Evolutionary conservation across 2,113 vertebrate species (phyloP), one percentile per base, ranked within the genome.

Genomic region (Thomomys bottae): DNA sequence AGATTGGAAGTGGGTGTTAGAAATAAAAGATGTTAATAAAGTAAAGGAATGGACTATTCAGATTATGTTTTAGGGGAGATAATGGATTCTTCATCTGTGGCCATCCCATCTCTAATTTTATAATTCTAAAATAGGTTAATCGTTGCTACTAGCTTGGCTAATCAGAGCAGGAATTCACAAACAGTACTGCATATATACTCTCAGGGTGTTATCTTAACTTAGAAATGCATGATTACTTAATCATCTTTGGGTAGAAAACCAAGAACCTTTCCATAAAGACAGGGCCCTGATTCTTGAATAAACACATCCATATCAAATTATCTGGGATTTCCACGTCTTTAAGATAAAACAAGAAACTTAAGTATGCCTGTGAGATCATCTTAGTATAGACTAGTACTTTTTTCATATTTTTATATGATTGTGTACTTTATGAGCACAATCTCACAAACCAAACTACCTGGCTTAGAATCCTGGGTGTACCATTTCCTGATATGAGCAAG

Each of bases 111-210:
- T 81, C 75, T 26, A 6, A 80, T 73, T 78, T 79, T 93, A 88
- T 75, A 92, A 77, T 81, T 87, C 64, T 81, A 57, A 92, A 89
- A n/a, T 34, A 71, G 49, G 59, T 36, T 15, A 95, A 89, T 40
- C 67, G 49, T 87, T 64, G 63, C 71, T 86, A 34, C 34, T 80
- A 30, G n/a, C 3, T 83, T 73, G 45, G 85, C 84, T 89, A 71
- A 84, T 81, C 72, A 94, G 59, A 94, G 23, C 14, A 3, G 49
- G 54, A 91, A 96, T 38, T 92, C 59, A 75, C 77, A 81, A 87
- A 89, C 80, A 59, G 26, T 63, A 67, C 81, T 88, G 36, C 32
- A 38, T 83, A 5, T 38, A 2, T 73, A 36, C 67, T 78, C 67
- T 76, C 34, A 84, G 72, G 6, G 49, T 66, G 92, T 88, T 85